phyloP scores from a whole-genome alignment of 2,888 invertebrate genomes.

The Mythimna pallens region DNA sequence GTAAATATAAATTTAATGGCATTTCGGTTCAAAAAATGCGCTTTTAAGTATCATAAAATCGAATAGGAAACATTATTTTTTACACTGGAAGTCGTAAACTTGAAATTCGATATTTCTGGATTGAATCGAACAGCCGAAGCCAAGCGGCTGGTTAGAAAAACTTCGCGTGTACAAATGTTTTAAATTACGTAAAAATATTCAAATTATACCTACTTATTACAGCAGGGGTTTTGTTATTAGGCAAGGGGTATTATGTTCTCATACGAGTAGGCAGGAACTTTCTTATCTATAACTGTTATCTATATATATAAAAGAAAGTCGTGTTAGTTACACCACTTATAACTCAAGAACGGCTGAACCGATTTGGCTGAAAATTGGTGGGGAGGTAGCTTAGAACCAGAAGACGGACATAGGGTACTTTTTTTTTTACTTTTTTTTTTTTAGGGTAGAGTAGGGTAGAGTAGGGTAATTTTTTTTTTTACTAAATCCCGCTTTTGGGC shows the following conservation, averaged over 20 bases:
- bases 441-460: too few relatives aligned
- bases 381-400: too few relatives aligned
- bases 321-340: too few relatives aligned
- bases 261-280: neutral
- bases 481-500: too few relatives aligned
- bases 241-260: slow-evolving; percentile 13
- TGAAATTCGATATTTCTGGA: slow-evolving; percentile 17
- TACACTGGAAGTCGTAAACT: slow-evolving; percentile 33
- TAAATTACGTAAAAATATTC: slow-evolving; percentile 55
- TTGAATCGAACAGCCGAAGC: slow-evolving; percentile 5
- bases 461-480: too few relatives aligned
- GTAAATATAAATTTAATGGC: slow-evolving; percentile 43
- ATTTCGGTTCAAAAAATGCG: slow-evolving; percentile 21
- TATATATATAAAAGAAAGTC: too few relatives aligned
- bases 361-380: too few relatives aligned
- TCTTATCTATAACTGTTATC: too few relatives aligned
- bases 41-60: slow-evolving; percentile 34
- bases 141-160: slow-evolving; percentile 21
- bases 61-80: slow-evolving; percentile 44
- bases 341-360: too few relatives aligned
- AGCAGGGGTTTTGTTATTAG: slow-evolving; percentile 9
- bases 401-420: too few relatives aligned
- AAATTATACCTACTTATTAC: slow-evolving; percentile 31
- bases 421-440: too few relatives aligned
- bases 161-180: slow-evolving; percentile 52